Conservation (phyloP, 2,888 invertebrate species). For the Odontomyia ornata region DNA sequence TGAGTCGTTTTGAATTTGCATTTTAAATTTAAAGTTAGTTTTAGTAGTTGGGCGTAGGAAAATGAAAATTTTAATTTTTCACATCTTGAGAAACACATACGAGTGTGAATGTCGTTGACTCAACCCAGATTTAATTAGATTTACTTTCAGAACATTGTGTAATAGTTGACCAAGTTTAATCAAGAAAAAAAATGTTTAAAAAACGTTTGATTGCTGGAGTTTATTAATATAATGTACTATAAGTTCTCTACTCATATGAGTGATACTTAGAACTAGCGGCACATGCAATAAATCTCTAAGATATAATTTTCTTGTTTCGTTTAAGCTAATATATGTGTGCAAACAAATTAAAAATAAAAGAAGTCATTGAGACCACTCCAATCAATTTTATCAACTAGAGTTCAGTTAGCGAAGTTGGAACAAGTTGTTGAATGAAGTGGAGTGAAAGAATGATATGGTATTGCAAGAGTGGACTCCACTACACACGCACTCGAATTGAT, state of each 20-base stretch:
- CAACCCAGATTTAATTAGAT: neutral
- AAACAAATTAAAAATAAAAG: neutral
- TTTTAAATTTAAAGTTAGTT: neutral
- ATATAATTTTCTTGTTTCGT: neutral
- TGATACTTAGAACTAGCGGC: too few species aligned
- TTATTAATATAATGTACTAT: neutral
- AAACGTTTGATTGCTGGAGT: too few species aligned
- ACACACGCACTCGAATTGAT: too few species aligned
- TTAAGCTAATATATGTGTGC: neutral
- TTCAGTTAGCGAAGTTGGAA: too few species aligned
- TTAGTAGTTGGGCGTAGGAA: neutral
- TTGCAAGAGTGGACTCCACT: too few species aligned
- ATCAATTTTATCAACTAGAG: too few species aligned
- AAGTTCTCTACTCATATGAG: neutral
- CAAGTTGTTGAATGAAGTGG: too few species aligned
- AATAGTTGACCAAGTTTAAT: neutral
- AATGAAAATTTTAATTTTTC: neutral
- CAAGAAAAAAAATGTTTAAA: too few species aligned
- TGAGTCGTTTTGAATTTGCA: neutral
- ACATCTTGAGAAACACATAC: neutral
- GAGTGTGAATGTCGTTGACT: neutral
- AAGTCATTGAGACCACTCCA: neutral
- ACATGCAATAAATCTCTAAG: too few species aligned
- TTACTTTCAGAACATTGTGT: neutral
- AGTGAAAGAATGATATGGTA: too few species aligned